phyloP scores from a whole-genome alignment of 2,113 vertebrate genomes.

The Phyllostomus discolor region DNA sequence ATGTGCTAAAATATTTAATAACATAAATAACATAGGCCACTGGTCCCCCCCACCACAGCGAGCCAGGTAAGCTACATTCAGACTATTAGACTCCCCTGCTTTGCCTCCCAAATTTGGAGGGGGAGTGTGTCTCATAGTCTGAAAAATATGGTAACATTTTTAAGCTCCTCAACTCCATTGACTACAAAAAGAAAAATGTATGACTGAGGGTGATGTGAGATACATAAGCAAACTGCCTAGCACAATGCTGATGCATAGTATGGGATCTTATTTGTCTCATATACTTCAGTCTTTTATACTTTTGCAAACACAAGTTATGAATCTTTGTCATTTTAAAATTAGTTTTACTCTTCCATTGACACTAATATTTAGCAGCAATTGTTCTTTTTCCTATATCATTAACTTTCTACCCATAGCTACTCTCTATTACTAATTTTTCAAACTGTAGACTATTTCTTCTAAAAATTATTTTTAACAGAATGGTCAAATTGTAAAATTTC shows the following conservation, averaged over 20 bases:
- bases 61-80: too few species aligned
- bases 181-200: background rate
- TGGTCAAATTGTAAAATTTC: background rate
- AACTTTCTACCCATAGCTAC: background rate
- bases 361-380: background rate
- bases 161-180: background rate
- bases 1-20: too few species aligned
- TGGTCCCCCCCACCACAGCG: too few species aligned
- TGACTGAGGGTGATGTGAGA: background rate
- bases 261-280: background rate
- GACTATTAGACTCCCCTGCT: too few species aligned
- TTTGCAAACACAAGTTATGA: background rate
- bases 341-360: background rate
- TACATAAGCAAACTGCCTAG: background rate
- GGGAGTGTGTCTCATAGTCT: too few species aligned
- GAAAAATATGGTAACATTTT: background rate
- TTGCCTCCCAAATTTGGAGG: too few species aligned
- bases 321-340: background rate
- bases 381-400: background rate
- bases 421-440: background rate
- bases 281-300: background rate
- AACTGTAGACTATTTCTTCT: background rate
- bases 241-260: background rate
- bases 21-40: too few species aligned
- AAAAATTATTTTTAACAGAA: background rate